These are phyloP conservation scores for Gymnorhina tibicen DNA, from an alignment of 2,113 vertebrate species.

Conservation along the genomic window DNA sequence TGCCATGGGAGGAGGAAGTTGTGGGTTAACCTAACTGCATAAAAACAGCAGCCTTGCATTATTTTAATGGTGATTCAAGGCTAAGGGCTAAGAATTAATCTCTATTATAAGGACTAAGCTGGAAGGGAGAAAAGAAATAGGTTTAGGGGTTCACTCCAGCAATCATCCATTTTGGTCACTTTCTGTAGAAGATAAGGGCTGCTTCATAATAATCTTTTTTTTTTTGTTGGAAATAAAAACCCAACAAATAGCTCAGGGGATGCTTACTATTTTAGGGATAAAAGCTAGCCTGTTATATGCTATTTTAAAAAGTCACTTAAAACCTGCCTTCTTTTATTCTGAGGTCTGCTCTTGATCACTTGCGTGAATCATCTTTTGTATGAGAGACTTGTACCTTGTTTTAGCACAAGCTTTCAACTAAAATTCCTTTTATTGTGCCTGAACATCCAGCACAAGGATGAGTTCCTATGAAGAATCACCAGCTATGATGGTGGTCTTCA, in stretches of 20 bases:
- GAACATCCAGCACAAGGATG: background rate
- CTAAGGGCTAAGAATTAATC: background rate
- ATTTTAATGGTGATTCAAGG: background rate
- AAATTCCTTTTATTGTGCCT: background rate
- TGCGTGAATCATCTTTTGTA: background rate
- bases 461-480: background rate
- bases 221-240: background rate
- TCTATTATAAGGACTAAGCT: background rate
- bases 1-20: background rate
- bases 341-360: background rate
- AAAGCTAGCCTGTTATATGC: background rate
- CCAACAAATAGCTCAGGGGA: background rate
- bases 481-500: background rate
- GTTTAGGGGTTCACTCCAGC: background rate
- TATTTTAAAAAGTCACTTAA: conserved; percentile 13
- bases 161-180: background rate
- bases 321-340: background rate
- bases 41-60: background rate
- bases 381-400: background rate
- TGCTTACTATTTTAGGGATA: background rate
- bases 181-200: background rate
- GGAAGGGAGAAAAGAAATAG: background rate
- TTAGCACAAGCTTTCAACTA: background rate
- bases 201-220: background rate
- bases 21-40: background rate